phyloP scores from a whole-genome alignment of 2,113 vertebrate genomes.

The Plecotus auritus region DNA sequence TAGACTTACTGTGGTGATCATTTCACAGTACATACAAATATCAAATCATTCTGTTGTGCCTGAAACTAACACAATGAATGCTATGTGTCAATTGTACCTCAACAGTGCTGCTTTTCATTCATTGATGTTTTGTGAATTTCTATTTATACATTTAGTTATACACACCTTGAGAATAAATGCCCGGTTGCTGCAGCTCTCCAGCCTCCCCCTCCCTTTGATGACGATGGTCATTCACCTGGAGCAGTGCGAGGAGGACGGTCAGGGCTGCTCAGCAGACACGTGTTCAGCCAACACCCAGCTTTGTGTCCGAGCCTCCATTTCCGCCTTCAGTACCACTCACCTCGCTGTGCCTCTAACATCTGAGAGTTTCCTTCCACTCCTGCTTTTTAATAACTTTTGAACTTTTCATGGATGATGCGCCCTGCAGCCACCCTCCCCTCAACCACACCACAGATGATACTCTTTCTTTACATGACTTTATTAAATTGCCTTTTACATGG shows the following conservation, averaged over 20 bases:
- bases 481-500: neutral
- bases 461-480: neutral
- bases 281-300: too few species aligned
- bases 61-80: neutral
- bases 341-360: neutral
- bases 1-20: neutral
- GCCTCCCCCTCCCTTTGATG: neutral
- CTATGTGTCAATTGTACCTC: neutral
- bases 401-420: neutral
- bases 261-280: neutral
- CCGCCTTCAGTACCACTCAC: neutral
- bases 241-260: neutral
- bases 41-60: neutral
- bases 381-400: neutral
- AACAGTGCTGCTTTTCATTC: neutral
- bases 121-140: neutral
- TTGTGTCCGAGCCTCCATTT: neutral
- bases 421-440: neutral
- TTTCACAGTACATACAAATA: neutral
- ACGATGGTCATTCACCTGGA: neutral
- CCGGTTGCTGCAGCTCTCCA: neutral
- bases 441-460: neutral
- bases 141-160: neutral
- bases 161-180: neutral
- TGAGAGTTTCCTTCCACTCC: neutral